Evolutionary conservation across 1,140 invertebrate species (phyloP).

Genomic region (Berghia stephanieae): DNA sequence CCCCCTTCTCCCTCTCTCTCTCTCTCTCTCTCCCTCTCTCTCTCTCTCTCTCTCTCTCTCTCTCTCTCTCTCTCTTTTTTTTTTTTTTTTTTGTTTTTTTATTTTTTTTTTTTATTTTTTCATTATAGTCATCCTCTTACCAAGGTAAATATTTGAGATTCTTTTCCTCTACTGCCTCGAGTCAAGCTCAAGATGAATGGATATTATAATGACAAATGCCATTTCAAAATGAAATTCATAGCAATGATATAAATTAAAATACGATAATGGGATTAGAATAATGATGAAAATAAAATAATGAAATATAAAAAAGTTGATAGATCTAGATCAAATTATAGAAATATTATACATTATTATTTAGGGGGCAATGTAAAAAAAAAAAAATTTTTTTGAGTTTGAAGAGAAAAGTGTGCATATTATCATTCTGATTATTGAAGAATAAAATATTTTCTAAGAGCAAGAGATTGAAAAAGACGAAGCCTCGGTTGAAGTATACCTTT

Average conservation of each 20-base stretch:
- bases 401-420: background rate
- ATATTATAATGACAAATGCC: background rate
- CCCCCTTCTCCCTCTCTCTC: background rate
- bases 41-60: conserved; percentile 23
- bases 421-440: background rate
- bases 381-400: background rate
- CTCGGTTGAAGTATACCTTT: background rate
- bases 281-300: background rate
- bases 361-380: background rate
- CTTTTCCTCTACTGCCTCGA: background rate
- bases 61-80: background rate
- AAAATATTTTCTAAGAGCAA: background rate
- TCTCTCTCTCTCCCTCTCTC: conserved; percentile 19
- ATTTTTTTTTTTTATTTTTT: background rate
- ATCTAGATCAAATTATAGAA: background rate
- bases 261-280: background rate
- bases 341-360: background rate
- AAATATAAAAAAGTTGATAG: background rate
- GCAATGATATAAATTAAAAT: background rate
- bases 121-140: background rate
- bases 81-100: background rate
- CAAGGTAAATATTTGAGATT: background rate
- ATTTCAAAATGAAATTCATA: background rate
- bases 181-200: background rate
- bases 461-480: background rate